These are phyloP conservation scores for Tympanoctomys barrerae DNA, from an alignment of 2,797 vertebrate species.

Conservation along the genomic window DNA sequence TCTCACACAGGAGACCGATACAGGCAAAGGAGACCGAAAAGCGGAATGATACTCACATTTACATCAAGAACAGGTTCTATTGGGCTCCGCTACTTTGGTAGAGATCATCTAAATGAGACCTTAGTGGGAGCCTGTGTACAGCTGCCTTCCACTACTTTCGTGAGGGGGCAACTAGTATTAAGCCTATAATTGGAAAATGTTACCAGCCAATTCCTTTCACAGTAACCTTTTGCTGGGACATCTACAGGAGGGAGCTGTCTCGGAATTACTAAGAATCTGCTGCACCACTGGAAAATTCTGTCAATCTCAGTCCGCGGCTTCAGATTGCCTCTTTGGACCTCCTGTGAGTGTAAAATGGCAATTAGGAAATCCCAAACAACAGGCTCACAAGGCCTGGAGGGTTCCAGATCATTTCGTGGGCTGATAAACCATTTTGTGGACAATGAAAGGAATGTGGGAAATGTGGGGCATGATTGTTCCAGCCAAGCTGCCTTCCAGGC, in stretches of 20 bases:
- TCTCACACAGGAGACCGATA: not conserved
- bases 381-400: slow-evolving; percentile 79
- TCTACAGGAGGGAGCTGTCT: not conserved
- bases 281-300: slow-evolving; percentile 67
- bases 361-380: slow-evolving; percentile 81
- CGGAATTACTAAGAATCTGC: not conserved
- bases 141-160: not conserved
- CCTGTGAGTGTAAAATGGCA: slow-evolving; percentile 62
- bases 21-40: not conserved
- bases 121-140: not conserved
- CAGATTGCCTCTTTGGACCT: slow-evolving; percentile 33
- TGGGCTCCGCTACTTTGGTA: not conserved
- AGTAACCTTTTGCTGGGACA: slow-evolving; percentile 11
- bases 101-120: slow-evolving; percentile 39
- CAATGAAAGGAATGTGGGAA: slow-evolving; percentile 85
- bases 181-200: not conserved
- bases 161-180: not conserved
- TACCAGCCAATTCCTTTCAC: not conserved
- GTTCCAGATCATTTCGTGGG: slow-evolving; percentile 76
- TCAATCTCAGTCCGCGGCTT: not conserved
- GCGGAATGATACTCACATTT: not conserved
- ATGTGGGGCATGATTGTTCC: slow-evolving; percentile 61
- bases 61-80: not conserved
- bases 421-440: slow-evolving; percentile 76
- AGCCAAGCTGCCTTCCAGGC: not conserved